Base-by-base conservation (phyloP, 2,888 invertebrate genomes). In the Campoplex capitator region DNA sequence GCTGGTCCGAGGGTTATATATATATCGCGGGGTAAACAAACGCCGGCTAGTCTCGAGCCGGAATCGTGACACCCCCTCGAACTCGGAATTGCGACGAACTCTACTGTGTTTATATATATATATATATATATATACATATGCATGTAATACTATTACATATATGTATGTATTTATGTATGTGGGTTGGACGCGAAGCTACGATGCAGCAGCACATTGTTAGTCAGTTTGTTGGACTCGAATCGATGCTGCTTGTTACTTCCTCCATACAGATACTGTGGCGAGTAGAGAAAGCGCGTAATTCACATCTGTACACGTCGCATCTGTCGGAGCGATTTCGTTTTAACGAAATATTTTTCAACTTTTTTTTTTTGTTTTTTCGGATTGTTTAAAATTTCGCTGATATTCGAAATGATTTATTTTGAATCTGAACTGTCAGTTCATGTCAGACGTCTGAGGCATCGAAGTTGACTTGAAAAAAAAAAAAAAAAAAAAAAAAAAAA, bases 151-250 rank as follows among this genome's bases (percentile, higher is more conserved):
- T 62, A 18, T 38, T 3, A 51, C 42, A 32, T 51, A 23, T 75
- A 65, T 23, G 75, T 45, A 80, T 75, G 75, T 45, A 80, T 75
- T 74, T 71, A 77, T 71, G 51, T 71, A 65, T 71, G 77, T 83
- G 54, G 68, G 76, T 76, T 65, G 80, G 56, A 73, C 83, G 82
- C 83, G 82, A 76, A 67, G 74, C 71, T 71, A 71, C 87, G 87
- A 87, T 87, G 81, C 83, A 83, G 81, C 83, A 83, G 82, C 76
- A 73, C 84, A 87, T 87, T 87, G 87, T 87, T 83, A 84, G 82
- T 86, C 83, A 84, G 86, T 87, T 87, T 82, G 87, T 87, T 84
- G 87, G 82, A 79, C 87, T 87, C 87, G 67, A 87, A 84, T 84
- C 87, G 84, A 84, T 87, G 79, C 76, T 85, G 65, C 56, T 75